Evolutionary conservation across 2,113 vertebrate species (phyloP).

Genomic region (Leiothrix lutea): DNA sequence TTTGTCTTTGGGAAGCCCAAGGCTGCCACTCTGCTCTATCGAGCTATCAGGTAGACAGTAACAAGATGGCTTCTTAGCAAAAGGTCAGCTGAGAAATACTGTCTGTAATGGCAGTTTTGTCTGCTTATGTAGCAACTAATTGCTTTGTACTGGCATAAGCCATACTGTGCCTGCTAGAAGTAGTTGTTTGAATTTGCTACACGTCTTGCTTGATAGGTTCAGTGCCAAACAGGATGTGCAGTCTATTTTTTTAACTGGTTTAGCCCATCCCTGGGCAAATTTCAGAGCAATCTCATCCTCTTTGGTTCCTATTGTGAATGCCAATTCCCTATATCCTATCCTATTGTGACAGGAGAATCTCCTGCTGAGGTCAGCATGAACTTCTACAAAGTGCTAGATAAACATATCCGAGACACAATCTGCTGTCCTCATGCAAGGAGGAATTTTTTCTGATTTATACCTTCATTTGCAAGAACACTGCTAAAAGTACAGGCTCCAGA

Average conservation of each 20-base stretch:
- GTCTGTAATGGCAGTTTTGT: constrained; percentile 28
- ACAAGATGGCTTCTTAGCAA: constrained; percentile 78
- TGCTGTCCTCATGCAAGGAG: not conserved
- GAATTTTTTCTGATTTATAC: not conserved
- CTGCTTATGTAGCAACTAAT: constrained; percentile 65
- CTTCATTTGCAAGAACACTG: not conserved
- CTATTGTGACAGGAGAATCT: not conserved
- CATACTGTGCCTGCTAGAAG: not conserved
- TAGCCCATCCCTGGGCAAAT: not conserved
- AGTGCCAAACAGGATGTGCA: not conserved
- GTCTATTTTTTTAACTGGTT: not conserved
- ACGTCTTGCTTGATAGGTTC: not conserved
- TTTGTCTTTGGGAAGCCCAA: constrained; percentile 70
- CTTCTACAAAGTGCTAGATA: not conserved
- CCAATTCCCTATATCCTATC: not conserved
- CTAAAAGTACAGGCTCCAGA: not conserved
- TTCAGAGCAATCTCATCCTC: not conserved
- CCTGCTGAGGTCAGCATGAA: not conserved
- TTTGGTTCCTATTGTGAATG: not conserved
- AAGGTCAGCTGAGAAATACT: constrained; percentile 70
- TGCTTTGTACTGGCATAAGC: constrained; percentile 52
- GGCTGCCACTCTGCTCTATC: constrained; percentile 65
- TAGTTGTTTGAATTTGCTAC: not conserved
- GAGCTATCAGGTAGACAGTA: constrained; percentile 71
- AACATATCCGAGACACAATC: not conserved